Evolutionary conservation across 2,797 vertebrate species (phyloP).

Genomic region (Malacoraja senta): DNA sequence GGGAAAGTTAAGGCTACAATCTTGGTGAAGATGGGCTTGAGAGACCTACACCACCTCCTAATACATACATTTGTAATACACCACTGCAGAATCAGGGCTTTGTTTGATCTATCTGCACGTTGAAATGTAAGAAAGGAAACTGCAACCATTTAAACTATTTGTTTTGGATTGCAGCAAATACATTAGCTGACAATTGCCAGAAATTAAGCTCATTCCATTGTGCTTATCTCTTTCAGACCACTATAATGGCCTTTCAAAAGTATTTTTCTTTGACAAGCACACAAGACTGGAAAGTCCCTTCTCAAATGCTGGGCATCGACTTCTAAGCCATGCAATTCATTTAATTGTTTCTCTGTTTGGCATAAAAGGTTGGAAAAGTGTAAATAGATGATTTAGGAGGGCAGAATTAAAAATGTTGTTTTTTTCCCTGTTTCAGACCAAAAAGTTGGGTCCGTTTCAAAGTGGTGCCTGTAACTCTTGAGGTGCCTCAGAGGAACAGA

Average conservation of each 20-base stretch:
- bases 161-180: background rate
- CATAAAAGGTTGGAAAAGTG: background rate
- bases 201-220: background rate
- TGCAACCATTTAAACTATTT: background rate
- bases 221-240: background rate
- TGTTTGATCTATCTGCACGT: too few species aligned
- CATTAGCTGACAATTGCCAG: background rate
- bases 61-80: too few species aligned
- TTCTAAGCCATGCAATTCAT: background rate
- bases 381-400: background rate
- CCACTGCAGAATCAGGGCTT: too few species aligned
- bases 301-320: background rate
- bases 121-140: too few species aligned
- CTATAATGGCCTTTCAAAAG: background rate
- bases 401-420: slow-evolving; percentile 10
- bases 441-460: background rate
- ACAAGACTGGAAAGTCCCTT: background rate
- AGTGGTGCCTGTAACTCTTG: background rate
- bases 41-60: too few species aligned
- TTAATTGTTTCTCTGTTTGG: background rate
- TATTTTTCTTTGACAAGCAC: background rate
- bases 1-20: too few species aligned
- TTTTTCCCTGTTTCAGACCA: background rate
- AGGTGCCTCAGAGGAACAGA: background rate
- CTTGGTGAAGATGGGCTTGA: too few species aligned